These are phyloP conservation scores for Gnathonemus echidnorhynchus DNA, from an alignment of 2,113 vertebrate genomes.

Conservation along the genomic window DNA sequence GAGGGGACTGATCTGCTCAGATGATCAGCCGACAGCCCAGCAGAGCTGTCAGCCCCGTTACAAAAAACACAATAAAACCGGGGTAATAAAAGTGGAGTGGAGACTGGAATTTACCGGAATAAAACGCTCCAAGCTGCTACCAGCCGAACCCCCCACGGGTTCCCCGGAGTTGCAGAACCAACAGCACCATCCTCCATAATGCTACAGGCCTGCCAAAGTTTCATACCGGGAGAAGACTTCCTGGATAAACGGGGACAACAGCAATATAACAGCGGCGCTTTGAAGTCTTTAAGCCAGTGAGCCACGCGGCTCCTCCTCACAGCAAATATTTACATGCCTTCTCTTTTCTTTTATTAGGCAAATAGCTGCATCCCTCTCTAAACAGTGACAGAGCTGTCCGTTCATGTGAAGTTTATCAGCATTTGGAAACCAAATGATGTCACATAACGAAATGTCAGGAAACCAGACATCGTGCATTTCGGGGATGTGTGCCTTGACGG, in stretches of 20 bases:
- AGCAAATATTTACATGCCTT: neutral
- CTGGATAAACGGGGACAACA: neutral
- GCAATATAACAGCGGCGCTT: neutral
- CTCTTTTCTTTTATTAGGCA: neutral
- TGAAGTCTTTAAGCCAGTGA: neutral
- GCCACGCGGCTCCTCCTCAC: neutral
- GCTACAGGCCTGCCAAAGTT: neutral
- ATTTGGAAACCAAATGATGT: neutral
- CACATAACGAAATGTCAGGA: too few relatives aligned
- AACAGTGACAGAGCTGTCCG: neutral
- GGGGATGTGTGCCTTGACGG: neutral
- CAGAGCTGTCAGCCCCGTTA: too few relatives aligned
- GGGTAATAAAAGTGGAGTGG: neutral
- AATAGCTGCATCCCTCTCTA: neutral
- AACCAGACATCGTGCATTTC: neutral
- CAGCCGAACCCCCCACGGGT: neutral
- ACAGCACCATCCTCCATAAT: neutral
- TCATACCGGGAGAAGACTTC: neutral
- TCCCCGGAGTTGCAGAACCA: neutral
- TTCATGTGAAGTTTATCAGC: neutral
- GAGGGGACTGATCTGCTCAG: neutral
- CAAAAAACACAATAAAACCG: neutral
- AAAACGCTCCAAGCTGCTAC: neutral
- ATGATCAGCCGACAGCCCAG: neutral
- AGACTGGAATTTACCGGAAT: constrained; percentile 12